Base-by-base conservation (phyloP, 2,888 invertebrate genomes). In the Pyrrhosoma nymphula region DNA sequence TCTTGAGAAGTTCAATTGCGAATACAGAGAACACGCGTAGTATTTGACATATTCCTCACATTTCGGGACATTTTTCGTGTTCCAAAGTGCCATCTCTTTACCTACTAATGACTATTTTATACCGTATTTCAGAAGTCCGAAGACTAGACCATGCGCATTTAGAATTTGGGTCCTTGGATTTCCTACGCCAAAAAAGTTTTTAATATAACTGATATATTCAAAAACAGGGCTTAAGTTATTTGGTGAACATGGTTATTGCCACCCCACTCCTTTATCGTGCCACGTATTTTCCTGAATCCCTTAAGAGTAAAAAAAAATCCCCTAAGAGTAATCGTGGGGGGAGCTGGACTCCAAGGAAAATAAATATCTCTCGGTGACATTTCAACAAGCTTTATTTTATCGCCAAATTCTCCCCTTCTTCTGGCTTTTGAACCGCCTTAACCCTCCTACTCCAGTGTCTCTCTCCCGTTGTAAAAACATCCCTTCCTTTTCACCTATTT, bases 341-440 rank as follows among this genome's bases (percentile, higher is more conserved):
- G 8, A n/a, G 91, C 60, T 91, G 91, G 35, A 82, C n/a, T 39
- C 69, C 8, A 55, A 75, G 47, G 69, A n/a, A 69, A 75, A 75
- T 75, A 93, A 63, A 93, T 93, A 75, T 75, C 93, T 69, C n/a
- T 12, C 63, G 26, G 69, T 93, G 93, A 93, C 69, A 93, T 93
- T 69, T 93, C 63, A 93, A 75, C 69, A 69, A 93, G 69, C 93
- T 55, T 35, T 47, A n/a, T 47, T 69, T 20, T 82, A 69, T 35
- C 35, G 3, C 35, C 35, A 10, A 82, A 82, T 82, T 18, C 35
- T n/a, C 35, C 35, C 82, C 30, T 82, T 82, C 82, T 16, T 14
- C 35, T 82, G 0, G 35, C 35, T 18, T 12, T 82, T 8, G 35
- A 35, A 35, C 12, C 3, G 35, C 10, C 23, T 69, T 26, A 8